Conservation (phyloP, 2,888 invertebrate species). For the Cephus nigrinus region DNA sequence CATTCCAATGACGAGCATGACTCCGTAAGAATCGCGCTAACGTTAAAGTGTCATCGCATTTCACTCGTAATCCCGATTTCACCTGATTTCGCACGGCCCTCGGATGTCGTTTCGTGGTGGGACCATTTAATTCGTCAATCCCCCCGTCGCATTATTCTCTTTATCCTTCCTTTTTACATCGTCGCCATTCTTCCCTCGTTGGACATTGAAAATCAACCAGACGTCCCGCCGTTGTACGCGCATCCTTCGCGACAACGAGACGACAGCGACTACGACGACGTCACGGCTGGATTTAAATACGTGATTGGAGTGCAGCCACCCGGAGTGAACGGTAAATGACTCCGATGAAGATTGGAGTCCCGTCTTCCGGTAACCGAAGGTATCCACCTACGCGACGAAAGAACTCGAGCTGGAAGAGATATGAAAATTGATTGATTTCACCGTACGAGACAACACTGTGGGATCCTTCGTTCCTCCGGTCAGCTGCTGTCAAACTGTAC, state of each 20-base stretch:
- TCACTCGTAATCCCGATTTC: background rate
- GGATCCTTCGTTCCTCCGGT: background rate
- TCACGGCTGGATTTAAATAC: background rate
- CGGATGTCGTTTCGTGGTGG: background rate
- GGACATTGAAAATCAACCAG: background rate
- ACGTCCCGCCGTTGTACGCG: background rate
- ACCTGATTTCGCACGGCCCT: background rate
- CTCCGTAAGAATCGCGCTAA: conserved; percentile 11
- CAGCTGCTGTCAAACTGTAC: background rate
- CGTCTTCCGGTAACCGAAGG: background rate
- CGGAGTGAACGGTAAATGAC: background rate
- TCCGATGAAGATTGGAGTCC: background rate
- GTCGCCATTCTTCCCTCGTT: background rate
- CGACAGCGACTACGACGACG: background rate
- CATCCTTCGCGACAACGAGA: background rate
- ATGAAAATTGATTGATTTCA: background rate
- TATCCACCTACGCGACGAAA: background rate
- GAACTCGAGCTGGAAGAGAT: background rate
- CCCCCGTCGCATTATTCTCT: background rate
- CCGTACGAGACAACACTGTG: background rate
- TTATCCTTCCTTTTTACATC: background rate
- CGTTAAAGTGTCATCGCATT: background rate
- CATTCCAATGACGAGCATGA: conserved; percentile 17
- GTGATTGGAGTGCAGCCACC: background rate
- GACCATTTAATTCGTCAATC: background rate